Base-by-base conservation (phyloP, 2,888 invertebrate species). In the Synergus japonicus region DNA sequence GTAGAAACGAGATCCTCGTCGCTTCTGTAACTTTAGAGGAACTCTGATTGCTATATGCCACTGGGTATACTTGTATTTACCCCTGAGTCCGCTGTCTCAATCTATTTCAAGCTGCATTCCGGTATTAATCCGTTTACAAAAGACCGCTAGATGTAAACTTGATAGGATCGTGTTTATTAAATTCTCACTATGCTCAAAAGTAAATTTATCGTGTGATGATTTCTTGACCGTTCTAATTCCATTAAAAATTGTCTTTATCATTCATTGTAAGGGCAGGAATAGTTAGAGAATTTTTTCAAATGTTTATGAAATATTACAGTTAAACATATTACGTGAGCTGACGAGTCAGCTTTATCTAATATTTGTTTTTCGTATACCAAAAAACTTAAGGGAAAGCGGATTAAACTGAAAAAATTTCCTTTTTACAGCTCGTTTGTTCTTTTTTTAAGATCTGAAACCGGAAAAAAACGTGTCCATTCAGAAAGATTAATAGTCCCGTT, bases 41-140 rank as follows among this genome's bases (percentile, higher is more conserved):
- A 88, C 86, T 90, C 87, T 89, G 90, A 90, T 90, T 89, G 90
- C 88, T 83, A 82, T 85, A 84, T 82, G 84, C 85, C 82, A 80
- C 82, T 79, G 78, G 77, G 80, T 79, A 67, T 76, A 80, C 77
- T 73, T 73, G 67, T 79, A 77, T 76, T 76, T 66, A 64, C 73
- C 65, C 79, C 76, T 76, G 44, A 41, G 65, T 77, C 80, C 63
- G 60, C 78, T 60, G 64, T 65, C 78, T 78, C 76, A 76, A 76
- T 58, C 65, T 81, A 79, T 82, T 83, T 78, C 77, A 76, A 69
- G 81, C 79, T 79, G 80, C 77, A 64, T 64, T 78, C 54, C 76
- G 78, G 79, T 81, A 80, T 79, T 79, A 81, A 79, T 81, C 78
- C 60, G 58, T 65, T 54, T 65, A 76, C 49, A 22, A 69, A 69